phyloP scores from a whole-genome alignment of 2,888 invertebrate genomes.

The Habroteleia sp. region DNA sequence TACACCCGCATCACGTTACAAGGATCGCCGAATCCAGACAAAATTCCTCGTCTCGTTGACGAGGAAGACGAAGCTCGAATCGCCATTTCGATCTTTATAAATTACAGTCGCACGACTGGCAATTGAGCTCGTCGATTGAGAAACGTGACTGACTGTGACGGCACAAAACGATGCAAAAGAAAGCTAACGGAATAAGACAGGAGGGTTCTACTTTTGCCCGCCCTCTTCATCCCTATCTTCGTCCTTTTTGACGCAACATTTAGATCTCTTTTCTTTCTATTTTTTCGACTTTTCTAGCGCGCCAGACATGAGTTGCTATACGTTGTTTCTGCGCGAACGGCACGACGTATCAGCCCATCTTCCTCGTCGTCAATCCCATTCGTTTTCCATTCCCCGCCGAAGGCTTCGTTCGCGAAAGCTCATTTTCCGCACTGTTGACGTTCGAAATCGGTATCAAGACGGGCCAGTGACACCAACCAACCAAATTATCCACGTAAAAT shows the following conservation, averaged over 20 bases:
- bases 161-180: slow-evolving; percentile 48
- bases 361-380: slow-evolving; percentile 28
- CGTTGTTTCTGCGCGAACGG: slow-evolving; percentile 17
- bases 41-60: slow-evolving; percentile 56
- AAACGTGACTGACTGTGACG: slow-evolving; percentile 57
- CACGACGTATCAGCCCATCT: slow-evolving; percentile 18
- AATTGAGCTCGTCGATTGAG: slow-evolving; percentile 57
- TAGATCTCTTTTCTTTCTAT: slow-evolving; percentile 10
- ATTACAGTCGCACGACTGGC: slow-evolving; percentile 61
- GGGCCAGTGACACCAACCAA: slow-evolving; percentile 45
- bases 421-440: slow-evolving; percentile 64
- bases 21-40: slow-evolving; percentile 59
- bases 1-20: slow-evolving; percentile 65
- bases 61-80: slow-evolving; percentile 46
- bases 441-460: slow-evolving; percentile 58
- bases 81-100: slow-evolving; percentile 63
- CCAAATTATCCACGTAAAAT: slow-evolving; percentile 49
- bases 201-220: background rate
- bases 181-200: slow-evolving; percentile 31
- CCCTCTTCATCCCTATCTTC: slow-evolving; percentile 10
- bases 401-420: slow-evolving; percentile 49
- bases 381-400: background rate
- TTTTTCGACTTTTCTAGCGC: slow-evolving; percentile 9
- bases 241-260: slow-evolving; percentile 23
- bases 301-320: slow-evolving; percentile 6